A percentile compares a stretch with the other conserved stretches of the same genome.
phyloP scores from a whole-genome alignment of 2,888 invertebrate species.

The Euclidia mi region DNA sequence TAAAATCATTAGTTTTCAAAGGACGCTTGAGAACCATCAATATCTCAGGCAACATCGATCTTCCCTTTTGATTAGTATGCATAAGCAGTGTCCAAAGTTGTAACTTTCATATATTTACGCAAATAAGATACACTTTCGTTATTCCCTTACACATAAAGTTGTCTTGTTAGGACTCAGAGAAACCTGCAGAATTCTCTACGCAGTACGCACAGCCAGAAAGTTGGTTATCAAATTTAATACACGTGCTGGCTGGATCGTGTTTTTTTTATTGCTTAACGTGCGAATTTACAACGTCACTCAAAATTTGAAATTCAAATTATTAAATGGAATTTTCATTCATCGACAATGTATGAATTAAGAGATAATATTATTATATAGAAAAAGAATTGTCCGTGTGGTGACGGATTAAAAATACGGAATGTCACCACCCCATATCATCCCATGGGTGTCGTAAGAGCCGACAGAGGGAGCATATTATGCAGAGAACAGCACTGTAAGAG shows the following conservation, averaged over 20 bases:
- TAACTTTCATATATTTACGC: conserved; percentile 48
- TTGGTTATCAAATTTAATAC: conserved; percentile 3
- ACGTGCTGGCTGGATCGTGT: background rate
- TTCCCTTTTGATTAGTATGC: conserved; percentile 30
- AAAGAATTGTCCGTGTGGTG: too few relatives aligned
- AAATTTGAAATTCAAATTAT: conserved; percentile 25
- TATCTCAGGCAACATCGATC: conserved; percentile 44
- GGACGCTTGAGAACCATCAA: conserved; percentile 32
- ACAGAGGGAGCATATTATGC: too few relatives aligned
- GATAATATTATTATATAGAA: too few relatives aligned
- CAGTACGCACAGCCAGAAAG: background rate
- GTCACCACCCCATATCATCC: too few relatives aligned
- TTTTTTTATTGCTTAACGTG: conserved; percentile 9
- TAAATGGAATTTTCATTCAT: conserved; percentile 64
- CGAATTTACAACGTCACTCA: background rate
- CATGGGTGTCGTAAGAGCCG: too few relatives aligned
- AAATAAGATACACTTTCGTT: conserved; percentile 47
- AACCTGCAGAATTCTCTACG: conserved; percentile 2
- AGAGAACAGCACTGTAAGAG: too few relatives aligned
- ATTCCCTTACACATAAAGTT: conserved; percentile 18
- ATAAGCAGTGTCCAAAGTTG: conserved; percentile 27
- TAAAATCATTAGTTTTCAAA: conserved; percentile 30
- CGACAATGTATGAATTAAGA: conserved; percentile 49
- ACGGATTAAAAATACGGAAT: too few relatives aligned
- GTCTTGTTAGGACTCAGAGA: background rate